Evolutionary conservation across 2,113 vertebrate genomes (phyloP), one percentile per base, ranked within the genome.

Genomic region (Microcebus tavaratra): DNA sequence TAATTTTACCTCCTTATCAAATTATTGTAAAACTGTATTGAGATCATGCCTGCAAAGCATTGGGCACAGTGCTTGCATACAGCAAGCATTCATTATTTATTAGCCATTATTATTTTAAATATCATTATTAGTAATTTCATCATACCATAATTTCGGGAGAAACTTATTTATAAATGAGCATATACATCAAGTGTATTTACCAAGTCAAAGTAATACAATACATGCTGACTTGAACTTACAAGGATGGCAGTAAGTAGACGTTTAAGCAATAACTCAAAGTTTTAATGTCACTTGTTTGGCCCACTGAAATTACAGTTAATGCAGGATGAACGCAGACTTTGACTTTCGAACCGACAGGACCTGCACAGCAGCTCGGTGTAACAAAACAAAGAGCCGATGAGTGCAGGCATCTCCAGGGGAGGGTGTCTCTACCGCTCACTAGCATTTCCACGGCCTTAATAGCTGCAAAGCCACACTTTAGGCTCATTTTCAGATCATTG

Each of bases 401-500:
- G 1, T 2, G n/a, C 18, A 55, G 3, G 61, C 14, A n/a, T 29
- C 10, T 75, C 21, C 34, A 7, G 8, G 4, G 0, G 7, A n/a
- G 12, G 3, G 12, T 5, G 4, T 72, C 6, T 61, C 29, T 31
- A 1, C 12, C 1, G 18, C 21, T 25, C 63, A 61, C 34, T 10
- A 23, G 55, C 6, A 11, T 81, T 25, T 39, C 21, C 65, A 48
- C 4, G 45, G 5, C 6, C 42, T 67, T 18, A 34, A 10, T 8
- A 91, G 36, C 2, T 61, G 55, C 34, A 34, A 42, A 84, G 10
- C 4, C 73, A 50, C 23, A 4, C 8, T 45, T 1, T 2, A 17
- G 13, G 3, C 18, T 68, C 17, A 7, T 82, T 53, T 36, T 94
- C 23, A 85, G 57, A 75, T 73, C 31, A 8, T 53, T 68, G n/a